These are phyloP conservation scores for Atrichornis clamosus DNA, from an alignment of 2,113 vertebrate genomes.

Conservation along the genomic window DNA sequence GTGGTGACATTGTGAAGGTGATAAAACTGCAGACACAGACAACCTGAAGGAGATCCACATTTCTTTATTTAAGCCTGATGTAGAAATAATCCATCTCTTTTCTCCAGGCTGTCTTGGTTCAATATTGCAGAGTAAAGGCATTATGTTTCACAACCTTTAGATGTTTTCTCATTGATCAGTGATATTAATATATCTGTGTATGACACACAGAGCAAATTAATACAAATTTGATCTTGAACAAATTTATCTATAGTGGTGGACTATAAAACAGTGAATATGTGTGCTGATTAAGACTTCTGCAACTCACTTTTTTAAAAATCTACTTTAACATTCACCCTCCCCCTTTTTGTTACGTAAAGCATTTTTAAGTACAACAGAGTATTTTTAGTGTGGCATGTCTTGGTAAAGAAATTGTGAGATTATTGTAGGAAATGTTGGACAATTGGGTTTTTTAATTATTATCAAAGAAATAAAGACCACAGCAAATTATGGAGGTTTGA, in stretches of 20 bases:
- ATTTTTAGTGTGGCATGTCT: neutral
- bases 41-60: neutral
- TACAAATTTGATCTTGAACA: conserved; percentile 14
- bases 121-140: neutral
- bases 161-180: conserved; percentile 30
- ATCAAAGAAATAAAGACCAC: neutral
- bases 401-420: neutral
- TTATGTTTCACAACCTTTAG: conserved; percentile 10
- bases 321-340: neutral
- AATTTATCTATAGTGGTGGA: neutral
- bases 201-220: conserved; percentile 20
- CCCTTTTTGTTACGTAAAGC: neutral
- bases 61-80: conserved; percentile 23
- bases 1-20: neutral
- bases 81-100: conserved; percentile 16
- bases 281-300: neutral
- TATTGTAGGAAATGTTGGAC: neutral
- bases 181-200: neutral
- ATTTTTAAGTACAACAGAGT: neutral
- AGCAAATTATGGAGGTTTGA: neutral
- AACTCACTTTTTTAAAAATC: neutral
- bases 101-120: neutral
- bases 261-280: neutral
- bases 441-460: neutral
- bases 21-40: neutral